These are phyloP conservation scores for Callithrix jacchus DNA, from an alignment of 2,113 vertebrate genomes.

Conservation along the genomic window DNA sequence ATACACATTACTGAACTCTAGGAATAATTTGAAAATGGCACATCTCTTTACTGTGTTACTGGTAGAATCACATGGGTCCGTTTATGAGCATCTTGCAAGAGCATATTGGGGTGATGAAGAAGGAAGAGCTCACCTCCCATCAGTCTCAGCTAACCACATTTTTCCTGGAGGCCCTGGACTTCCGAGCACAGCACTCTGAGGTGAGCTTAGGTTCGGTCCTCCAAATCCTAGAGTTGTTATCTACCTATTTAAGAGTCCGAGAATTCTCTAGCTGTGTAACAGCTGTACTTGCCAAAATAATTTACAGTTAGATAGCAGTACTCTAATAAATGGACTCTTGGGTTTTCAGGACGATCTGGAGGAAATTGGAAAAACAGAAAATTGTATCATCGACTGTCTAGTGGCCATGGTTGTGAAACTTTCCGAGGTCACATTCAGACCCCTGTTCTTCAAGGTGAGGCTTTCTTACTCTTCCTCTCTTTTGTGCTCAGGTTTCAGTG, in stretches of 20 bases:
- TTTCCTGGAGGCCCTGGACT: slow-evolving; percentile 93
- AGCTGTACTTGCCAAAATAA: not conserved
- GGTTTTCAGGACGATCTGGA: slow-evolving; percentile 88
- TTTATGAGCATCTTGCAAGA: slow-evolving; percentile 93
- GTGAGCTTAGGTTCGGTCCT: slow-evolving; percentile 73
- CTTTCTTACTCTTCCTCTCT: not conserved
- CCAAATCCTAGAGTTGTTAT: not conserved
- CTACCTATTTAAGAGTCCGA: not conserved
- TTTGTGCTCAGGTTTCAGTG: not conserved
- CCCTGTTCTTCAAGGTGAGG: slow-evolving; percentile 96
- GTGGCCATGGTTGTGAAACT: slow-evolving; percentile 96
- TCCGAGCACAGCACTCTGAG: slow-evolving; percentile 88
- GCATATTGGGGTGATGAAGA: slow-evolving; percentile 91
- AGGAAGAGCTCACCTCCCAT: slow-evolving; percentile 89
- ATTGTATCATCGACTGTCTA: slow-evolving; percentile 90
- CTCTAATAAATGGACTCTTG: slow-evolving; percentile 12
- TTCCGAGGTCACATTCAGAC: slow-evolving; percentile 95
- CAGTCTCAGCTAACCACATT: slow-evolving; percentile 93
- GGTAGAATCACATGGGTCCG: slow-evolving; percentile 86
- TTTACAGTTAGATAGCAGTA: not conserved
- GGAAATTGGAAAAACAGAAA: slow-evolving; percentile 87
- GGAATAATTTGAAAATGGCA: not conserved
- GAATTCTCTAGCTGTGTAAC: not conserved
- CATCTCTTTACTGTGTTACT: slow-evolving; percentile 54
- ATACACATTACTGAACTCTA: not conserved